phyloP scores from a whole-genome alignment of 2,888 invertebrate species.

The Gortyna flavago region DNA sequence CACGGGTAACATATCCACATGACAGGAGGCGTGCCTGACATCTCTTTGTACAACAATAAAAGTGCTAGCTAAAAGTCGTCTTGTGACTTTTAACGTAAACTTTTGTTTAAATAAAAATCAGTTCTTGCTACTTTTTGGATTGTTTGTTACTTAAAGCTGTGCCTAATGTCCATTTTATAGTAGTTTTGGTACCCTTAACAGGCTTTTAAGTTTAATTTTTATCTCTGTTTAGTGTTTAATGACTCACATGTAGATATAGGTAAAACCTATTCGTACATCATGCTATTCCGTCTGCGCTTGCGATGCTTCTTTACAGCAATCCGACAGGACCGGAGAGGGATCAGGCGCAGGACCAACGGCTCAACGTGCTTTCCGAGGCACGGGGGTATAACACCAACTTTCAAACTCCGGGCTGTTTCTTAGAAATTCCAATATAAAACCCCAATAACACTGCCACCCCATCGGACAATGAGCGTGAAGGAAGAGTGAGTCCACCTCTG shows the following conservation, averaged over 20 bases:
- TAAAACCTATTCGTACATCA: too few species aligned
- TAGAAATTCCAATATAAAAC: background rate
- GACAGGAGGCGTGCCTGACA: slow-evolving; percentile 35
- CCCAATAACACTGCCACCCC: background rate
- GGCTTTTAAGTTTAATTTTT: too few species aligned
- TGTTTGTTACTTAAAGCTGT: background rate
- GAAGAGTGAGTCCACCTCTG: background rate
- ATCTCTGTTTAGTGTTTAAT: too few species aligned
- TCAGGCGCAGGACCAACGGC: background rate
- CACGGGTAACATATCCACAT: background rate
- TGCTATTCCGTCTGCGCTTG: background rate
- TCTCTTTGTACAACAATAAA: background rate
- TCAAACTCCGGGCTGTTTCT: background rate
- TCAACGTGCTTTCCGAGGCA: too few species aligned
- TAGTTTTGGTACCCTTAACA: background rate
- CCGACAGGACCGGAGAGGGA: background rate
- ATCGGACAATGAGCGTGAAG: background rate
- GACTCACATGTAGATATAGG: too few species aligned
- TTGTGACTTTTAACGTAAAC: background rate
- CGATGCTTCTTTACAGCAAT: background rate
- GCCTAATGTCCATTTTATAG: background rate
- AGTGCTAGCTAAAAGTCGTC: background rate
- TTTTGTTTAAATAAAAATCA: background rate
- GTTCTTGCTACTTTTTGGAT: background rate
- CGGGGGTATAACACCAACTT: background rate